phyloP scores from a whole-genome alignment of 2,797 vertebrate genomes.

The Cyclura pinguis region DNA sequence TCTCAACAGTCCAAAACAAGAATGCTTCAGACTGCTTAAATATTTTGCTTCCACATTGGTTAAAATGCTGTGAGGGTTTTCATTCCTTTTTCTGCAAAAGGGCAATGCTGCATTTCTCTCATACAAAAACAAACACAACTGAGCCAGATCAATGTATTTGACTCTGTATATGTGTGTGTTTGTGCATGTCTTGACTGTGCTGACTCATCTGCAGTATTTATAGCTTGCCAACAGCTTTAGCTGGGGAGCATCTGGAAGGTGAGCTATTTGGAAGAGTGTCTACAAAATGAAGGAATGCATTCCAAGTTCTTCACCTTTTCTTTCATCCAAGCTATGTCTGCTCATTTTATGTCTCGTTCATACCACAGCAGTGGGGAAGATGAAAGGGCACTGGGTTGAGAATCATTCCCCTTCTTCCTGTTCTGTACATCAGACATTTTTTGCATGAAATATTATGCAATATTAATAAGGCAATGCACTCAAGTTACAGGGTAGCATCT shows the following conservation, averaged over 20 bases:
- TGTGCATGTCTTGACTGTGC: constrained; percentile 61
- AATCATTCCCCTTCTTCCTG: background rate
- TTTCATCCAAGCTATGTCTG: constrained; percentile 28
- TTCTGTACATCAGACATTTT: background rate
- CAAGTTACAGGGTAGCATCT: background rate
- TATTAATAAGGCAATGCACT: background rate
- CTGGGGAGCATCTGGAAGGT: constrained; percentile 71
- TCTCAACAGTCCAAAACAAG: background rate
- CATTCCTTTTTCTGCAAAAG: constrained; percentile 44
- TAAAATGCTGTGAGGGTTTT: constrained; percentile 52
- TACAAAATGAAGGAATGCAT: constrained; percentile 40
- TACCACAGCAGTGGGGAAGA: background rate
- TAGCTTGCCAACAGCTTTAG: constrained; percentile 66
- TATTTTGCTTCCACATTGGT: constrained; percentile 36
- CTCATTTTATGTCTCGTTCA: background rate
- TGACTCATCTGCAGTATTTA: constrained; percentile 65
- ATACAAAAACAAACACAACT: constrained; percentile 51
- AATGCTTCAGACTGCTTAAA: constrained; percentile 18
- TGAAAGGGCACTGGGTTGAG: background rate
- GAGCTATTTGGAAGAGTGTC: constrained; percentile 52
- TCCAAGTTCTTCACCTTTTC: constrained; percentile 30
- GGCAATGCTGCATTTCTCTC: constrained; percentile 54
- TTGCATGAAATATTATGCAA: background rate
- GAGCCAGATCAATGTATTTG: constrained; percentile 63
- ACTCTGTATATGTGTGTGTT: constrained; percentile 16